These are phyloP conservation scores for Drosophila pseudotalamancana DNA, from an alignment of 2,888 invertebrate genomes.

Conservation along the genomic window DNA sequence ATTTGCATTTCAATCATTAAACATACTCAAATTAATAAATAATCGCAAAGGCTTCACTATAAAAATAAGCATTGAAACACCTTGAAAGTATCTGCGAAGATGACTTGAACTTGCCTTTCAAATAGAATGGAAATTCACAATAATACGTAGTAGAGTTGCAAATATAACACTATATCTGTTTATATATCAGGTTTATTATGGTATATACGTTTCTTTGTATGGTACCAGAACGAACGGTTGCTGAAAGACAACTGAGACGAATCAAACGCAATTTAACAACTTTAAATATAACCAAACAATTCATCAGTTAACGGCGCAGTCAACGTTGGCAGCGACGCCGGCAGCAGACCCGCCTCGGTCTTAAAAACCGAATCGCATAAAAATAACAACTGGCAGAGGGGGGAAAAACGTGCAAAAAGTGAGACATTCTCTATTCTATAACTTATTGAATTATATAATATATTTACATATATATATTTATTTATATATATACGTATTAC, in stretches of 20 bases:
- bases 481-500: too few species aligned
- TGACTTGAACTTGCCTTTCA: conserved; percentile 49
- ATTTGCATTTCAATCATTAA: conserved; percentile 1
- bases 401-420: conserved; percentile 60
- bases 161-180: conserved; percentile 15
- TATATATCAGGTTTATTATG: too few species aligned
- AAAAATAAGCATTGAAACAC: too few species aligned
- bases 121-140: conserved; percentile 10
- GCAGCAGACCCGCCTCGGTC: conserved; percentile 13
- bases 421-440: conserved; percentile 45
- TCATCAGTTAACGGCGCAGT: conserved; percentile 14
- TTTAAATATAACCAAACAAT: conserved; percentile 52
- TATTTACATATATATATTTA: too few species aligned
- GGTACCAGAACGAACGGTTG: conserved; percentile 60
- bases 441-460: too few species aligned
- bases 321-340: conserved; percentile 4
- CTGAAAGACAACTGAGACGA: conserved; percentile 58
- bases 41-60: too few species aligned
- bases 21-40: conserved; percentile 3
- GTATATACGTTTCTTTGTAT: neutral
- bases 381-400: conserved; percentile 6
- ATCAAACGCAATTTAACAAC: conserved; percentile 37
- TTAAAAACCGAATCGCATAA: conserved; percentile 23
- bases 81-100: conserved; percentile 32
- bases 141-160: conserved; percentile 39